Evolutionary conservation across 2,888 invertebrate genomes (phyloP).

Genomic region (Amblyjoppa fuscipennis): DNA sequence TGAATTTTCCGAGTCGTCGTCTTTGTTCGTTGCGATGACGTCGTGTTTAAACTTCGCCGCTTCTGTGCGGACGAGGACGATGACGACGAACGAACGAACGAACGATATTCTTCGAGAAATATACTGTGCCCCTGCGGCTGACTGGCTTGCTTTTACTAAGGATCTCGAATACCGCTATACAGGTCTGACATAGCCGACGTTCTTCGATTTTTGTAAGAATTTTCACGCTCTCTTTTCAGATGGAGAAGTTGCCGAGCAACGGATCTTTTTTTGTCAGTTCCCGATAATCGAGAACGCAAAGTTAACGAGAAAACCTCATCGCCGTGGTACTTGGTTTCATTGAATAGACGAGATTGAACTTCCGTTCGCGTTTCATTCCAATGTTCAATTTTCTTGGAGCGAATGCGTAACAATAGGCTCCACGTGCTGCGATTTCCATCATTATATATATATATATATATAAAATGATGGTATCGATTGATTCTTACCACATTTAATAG

Average conservation of each 20-base stretch:
- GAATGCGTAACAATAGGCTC: constrained; percentile 3
- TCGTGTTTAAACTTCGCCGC: constrained; percentile 54
- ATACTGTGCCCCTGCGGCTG: constrained; percentile 5
- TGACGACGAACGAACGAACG: constrained; percentile 17
- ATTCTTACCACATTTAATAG: no score
- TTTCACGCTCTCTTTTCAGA: neutral
- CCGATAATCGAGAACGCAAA: constrained; percentile 14
- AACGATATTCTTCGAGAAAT: constrained; percentile 38
- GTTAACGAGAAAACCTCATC: constrained; percentile 12
- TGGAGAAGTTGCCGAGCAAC: constrained; percentile 2
- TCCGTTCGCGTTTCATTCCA: constrained; percentile 4
- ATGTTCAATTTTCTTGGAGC: neutral
- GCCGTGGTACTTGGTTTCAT: neutral
- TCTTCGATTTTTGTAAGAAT: constrained; percentile 25
- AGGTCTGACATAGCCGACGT: neutral
- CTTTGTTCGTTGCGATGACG: constrained; percentile 54
- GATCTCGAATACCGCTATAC: neutral
- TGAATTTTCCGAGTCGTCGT: constrained; percentile 53
- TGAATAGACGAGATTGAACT: constrained; percentile 15
- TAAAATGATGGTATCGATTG: no score
- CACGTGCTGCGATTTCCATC: neutral
- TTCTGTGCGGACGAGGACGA: constrained; percentile 25
- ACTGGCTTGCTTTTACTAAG: neutral
- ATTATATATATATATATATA: neutral
- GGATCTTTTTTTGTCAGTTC: constrained; percentile 14